Conservation (phyloP, 2,797 vertebrate genomes). For the Danio tinwini region DNA sequence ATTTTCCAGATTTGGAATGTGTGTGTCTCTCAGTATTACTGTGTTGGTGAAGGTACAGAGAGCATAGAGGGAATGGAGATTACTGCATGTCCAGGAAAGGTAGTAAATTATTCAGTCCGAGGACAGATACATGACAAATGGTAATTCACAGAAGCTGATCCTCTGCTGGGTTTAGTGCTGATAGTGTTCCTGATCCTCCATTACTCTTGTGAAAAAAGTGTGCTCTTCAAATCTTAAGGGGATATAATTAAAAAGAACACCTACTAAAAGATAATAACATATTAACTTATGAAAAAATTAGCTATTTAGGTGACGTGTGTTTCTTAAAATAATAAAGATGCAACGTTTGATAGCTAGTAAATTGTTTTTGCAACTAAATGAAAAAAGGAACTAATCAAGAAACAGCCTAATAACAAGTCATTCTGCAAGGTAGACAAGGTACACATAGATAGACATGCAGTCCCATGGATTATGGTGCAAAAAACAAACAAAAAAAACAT, state of each 20-base stretch:
- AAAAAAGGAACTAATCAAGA: too few relatives aligned
- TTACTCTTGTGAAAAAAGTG: background rate
- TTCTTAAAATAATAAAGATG: too few relatives aligned
- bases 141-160: conserved; percentile 10
- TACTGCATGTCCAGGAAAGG: background rate
- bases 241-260: background rate
- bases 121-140: background rate
- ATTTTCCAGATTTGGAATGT: conserved; percentile 10
- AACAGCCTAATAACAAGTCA: too few relatives aligned
- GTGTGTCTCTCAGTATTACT: background rate
- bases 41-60: background rate
- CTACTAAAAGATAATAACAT: too few relatives aligned
- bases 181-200: background rate
- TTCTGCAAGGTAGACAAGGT: too few relatives aligned
- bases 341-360: too few relatives aligned
- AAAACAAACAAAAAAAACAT: too few relatives aligned
- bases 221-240: background rate
- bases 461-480: too few relatives aligned
- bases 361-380: too few relatives aligned
- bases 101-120: conserved; percentile 21
- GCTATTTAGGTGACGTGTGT: too few relatives aligned
- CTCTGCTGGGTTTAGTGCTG: background rate
- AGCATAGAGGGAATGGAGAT: background rate
- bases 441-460: too few relatives aligned
- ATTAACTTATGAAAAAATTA: too few relatives aligned